Evolutionary conservation across 2,797 vertebrate species (phyloP), one percentile per base, ranked within the genome.

Genomic region (Sandelia bainsii): DNA sequence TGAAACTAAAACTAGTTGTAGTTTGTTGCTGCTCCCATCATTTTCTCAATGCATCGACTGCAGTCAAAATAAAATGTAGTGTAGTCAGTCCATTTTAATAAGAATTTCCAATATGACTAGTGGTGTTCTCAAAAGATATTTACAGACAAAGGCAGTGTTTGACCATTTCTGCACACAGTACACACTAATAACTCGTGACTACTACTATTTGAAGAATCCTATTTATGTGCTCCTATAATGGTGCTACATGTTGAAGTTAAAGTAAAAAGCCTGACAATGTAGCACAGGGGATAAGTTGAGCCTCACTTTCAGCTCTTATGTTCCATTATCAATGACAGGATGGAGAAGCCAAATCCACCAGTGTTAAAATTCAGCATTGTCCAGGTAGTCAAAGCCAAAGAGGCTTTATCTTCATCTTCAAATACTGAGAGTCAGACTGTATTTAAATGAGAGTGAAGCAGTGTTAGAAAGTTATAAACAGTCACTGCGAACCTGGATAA

Each of bases 241-340:
- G 57, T 29, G 29, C 46, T 32, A 13, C 53, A 53, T 50, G 59
- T 45, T 67, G 23, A 49, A 63, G 61, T 32, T 34, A 66, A 67
- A 51, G 50, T 52, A 46, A 80, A 77, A 57, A 16, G 52, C 67
- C 63, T 62, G 46, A 52, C 12, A 72, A 54, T 51, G 51, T 54
- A 20, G 32, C 14, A 27, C 62, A 48, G 25, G 51, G 42, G 32
- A 60, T n/a, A 75, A 45, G 32, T 14, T 14, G 42, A 84, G 80
- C 22, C 63, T 58, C 73, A 75, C 50, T 79, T 56, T n/a, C 29
- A 49, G 62, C 73, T 68, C 71, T 83, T 54, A 40, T 69, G 58
- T 74, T 71, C 72, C 64, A 81, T 83, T 80, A 83, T 25, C 59
- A 63, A 27, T 54, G 37, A 37, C 9, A 45, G 69, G 56, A 57